These are phyloP conservation scores for Apodemia duryi DNA, from an alignment of 2,888 invertebrate species.

Conservation along the genomic window DNA sequence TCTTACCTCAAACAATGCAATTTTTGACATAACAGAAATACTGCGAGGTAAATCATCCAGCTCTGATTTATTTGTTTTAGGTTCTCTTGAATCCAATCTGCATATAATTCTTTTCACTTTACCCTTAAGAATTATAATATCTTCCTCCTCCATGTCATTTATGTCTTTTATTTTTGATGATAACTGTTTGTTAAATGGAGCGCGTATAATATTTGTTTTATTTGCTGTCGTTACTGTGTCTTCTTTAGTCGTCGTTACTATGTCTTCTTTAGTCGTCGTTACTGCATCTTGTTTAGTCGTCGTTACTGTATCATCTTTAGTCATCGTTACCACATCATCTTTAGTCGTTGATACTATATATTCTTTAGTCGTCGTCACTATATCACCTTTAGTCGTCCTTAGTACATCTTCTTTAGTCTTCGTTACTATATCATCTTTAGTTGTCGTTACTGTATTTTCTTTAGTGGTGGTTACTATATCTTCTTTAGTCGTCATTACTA, in stretches of 20 bases:
- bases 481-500: not conserved
- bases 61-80: slow-evolving; percentile 30
- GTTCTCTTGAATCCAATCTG: slow-evolving; percentile 36
- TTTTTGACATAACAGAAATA: slow-evolving; percentile 53
- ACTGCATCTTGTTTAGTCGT: no score
- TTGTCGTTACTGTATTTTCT: not conserved
- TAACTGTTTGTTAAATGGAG: slow-evolving; percentile 7
- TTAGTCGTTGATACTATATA: no score
- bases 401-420: no score
- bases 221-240: not conserved
- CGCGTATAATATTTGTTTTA: not conserved
- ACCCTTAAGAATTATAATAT: slow-evolving; percentile 44
- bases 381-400: no score
- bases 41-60: slow-evolving; percentile 43
- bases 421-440: no score
- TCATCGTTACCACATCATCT: no score
- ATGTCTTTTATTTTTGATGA: slow-evolving; percentile 22
- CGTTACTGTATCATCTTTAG: no score
- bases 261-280: no score
- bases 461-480: not conserved
- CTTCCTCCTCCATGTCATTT: slow-evolving; percentile 31
- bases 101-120: slow-evolving; percentile 50
- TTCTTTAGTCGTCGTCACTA: no score
- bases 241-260: not conserved
- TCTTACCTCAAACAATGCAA: slow-evolving; percentile 67